A percentile compares a stretch with the other conserved stretches of the same genome.
Conservation (phyloP, 2,113 vertebrate genomes). For the Melanocharis versteri region DNA sequence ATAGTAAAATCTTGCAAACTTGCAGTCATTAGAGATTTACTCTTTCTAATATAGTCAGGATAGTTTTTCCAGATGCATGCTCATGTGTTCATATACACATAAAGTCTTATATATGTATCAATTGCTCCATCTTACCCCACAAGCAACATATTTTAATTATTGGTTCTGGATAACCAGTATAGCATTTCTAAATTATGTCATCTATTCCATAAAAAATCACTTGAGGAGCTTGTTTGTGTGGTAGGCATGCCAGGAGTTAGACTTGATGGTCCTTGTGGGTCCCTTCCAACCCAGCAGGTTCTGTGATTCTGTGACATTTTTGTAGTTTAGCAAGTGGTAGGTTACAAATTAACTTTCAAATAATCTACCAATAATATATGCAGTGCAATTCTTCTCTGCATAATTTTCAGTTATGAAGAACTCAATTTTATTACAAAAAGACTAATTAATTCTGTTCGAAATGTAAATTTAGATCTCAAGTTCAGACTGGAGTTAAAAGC, state of each 20-base stretch:
- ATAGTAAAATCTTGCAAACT: background rate
- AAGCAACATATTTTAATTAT: background rate
- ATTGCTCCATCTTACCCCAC: background rate
- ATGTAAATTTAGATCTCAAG: background rate
- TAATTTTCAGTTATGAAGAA: background rate
- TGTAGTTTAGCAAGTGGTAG: background rate
- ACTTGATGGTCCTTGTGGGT: background rate
- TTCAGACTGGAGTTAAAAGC: background rate
- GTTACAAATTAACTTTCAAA: background rate
- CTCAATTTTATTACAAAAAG: background rate
- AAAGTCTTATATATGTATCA: background rate
- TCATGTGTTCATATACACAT: background rate
- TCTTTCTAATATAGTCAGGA: background rate
- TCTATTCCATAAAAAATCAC: background rate
- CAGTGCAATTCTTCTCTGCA: background rate
- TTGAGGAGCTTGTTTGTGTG: background rate
- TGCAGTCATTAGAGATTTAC: background rate
- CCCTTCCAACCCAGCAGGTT: background rate
- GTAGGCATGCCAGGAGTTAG: background rate
- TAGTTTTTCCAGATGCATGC: background rate
- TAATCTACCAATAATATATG: background rate
- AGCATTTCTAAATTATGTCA: background rate
- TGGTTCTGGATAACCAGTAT: background rate
- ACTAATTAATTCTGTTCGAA: background rate
- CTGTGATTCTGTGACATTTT: background rate